Evolutionary conservation across 2,113 vertebrate species (phyloP).

Genomic region (Sylvietta virens): DNA sequence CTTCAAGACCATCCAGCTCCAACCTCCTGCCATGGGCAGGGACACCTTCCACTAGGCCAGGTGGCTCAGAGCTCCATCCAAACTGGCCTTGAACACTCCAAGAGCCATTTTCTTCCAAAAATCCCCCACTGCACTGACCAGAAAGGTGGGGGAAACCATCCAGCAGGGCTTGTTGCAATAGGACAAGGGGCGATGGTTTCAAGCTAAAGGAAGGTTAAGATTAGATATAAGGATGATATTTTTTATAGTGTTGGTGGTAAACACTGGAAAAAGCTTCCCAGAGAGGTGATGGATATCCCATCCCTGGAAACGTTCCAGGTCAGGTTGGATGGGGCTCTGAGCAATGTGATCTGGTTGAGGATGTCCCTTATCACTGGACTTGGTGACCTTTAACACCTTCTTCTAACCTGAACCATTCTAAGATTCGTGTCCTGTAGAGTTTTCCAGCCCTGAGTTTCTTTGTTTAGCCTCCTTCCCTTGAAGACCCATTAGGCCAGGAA

Average conservation of each 20-base stretch:
- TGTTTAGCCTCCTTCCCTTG: neutral
- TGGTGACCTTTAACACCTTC: neutral
- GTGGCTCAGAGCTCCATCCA: neutral
- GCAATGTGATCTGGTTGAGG: neutral
- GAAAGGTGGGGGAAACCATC: neutral
- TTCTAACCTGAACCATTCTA: neutral
- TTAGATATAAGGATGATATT: neutral
- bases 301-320: neutral
- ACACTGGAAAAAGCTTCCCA: neutral
- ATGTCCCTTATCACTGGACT: neutral
- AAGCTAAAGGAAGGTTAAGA: neutral
- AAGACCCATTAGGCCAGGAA: accelerated
- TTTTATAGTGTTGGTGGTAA: neutral
- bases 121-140: too few relatives aligned
- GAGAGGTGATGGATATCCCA: neutral
- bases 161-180: neutral
- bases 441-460: neutral
- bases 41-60: neutral
- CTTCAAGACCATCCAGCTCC: neutral
- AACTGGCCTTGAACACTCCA: neutral
- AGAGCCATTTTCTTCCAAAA: neutral
- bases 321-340: neutral
- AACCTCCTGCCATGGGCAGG: neutral
- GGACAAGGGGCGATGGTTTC: neutral
- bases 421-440: too few relatives aligned